Evolutionary conservation across 2,113 vertebrate genomes (phyloP).

Genomic region (Clarias gariepinus): DNA sequence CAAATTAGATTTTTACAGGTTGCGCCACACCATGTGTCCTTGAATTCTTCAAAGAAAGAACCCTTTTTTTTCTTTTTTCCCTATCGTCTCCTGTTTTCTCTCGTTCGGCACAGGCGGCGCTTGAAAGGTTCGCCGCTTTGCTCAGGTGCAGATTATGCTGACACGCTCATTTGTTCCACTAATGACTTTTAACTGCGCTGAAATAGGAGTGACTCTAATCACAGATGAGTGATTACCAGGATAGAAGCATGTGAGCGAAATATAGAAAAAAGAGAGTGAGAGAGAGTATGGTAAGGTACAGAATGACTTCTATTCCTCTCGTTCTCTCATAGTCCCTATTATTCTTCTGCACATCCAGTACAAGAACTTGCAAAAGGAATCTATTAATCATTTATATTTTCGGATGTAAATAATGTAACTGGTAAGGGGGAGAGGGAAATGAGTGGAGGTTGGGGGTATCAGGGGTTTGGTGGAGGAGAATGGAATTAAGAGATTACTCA

Average conservation of each 20-base stretch:
- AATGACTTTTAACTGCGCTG: conserved; percentile 27
- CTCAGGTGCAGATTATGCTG: conserved; percentile 15
- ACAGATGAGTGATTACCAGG: conserved; percentile 20
- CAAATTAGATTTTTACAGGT: conserved; percentile 24
- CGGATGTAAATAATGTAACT: background rate
- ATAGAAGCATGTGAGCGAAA: conserved; percentile 15
- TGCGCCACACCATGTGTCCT: conserved; percentile 1
- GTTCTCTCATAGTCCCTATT: background rate
- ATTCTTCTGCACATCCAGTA: background rate
- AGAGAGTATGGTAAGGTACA: background rate
- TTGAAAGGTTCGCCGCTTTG: background rate
- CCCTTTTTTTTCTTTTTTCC: background rate
- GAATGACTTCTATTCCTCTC: background rate
- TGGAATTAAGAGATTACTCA: background rate
- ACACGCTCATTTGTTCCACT: conserved; percentile 30
- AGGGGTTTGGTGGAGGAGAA: background rate
- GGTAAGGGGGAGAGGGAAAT: too few species aligned
- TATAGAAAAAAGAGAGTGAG: background rate
- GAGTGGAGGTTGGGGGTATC: background rate
- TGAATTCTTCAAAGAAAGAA: conserved; percentile 2
- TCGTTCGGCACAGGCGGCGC: background rate
- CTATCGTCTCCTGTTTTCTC: background rate
- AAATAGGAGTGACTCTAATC: conserved; percentile 27
- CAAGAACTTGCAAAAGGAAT: background rate
- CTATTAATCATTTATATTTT: background rate